Evolutionary conservation across 1,140 invertebrate genomes (phyloP), one percentile per base, ranked within the genome.

Genomic region (Pantala flavescens): DNA sequence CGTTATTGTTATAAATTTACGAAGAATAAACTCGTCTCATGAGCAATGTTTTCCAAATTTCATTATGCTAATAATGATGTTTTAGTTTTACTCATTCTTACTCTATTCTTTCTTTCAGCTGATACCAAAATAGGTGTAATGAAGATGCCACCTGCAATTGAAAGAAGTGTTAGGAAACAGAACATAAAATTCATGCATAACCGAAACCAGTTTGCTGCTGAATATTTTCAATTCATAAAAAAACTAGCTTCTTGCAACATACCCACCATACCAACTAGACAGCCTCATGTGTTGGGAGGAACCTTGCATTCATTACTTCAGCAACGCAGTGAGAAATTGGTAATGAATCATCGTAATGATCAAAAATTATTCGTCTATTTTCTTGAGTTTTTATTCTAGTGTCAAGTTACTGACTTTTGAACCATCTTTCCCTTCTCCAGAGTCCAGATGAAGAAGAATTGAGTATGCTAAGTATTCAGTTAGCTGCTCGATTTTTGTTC

Each of bases 111-210:
- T 79, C 49, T 75, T 81, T 76, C 77, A 80, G 55, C 77, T 83
- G 82, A 85, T 78, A 82, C 83, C 7, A 84, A 85, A 80, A 76
- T 84, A 63, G 84, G 83, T 73, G 82, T 85, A 14, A 84, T 86
- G 76, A 87, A 88, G 78, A 88, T 95, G 88, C 93, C 93, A 70
- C 82, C 85, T 76, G 86, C 90, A 24, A 94, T 95, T 76, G 91
- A 93, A 80, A 84, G 88, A 75, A 92, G 90, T 81, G 92, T 95
- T 14, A 83, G 91, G 78, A 90, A 92, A 77, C 93, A 96, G 80
- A 98, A 97, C 82, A 93, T 97, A 76, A 91, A 93, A 81, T 97
- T 96, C 83, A 91, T 95, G 85, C 95, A 97, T 82, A 94, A 93
- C 81, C 88, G 93, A 78, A 94, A 93, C 81, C 94, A 96, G 82